Percentiles rank a stretch among this genome's conserved stretches.
phyloP scores from a whole-genome alignment of 2,888 invertebrate species.

The Zygothrica quintamaculata region DNA sequence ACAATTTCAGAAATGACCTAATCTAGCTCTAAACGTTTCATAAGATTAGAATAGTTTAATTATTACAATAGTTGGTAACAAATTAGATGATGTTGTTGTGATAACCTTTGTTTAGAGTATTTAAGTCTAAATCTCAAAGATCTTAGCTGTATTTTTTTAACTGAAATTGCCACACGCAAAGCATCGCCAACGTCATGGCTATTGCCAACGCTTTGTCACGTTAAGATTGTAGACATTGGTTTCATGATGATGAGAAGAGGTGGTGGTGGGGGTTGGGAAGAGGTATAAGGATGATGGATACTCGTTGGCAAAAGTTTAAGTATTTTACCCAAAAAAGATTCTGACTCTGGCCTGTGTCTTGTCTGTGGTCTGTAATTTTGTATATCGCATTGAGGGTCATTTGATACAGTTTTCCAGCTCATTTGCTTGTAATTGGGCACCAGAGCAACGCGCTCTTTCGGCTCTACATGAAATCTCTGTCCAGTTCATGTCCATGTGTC shows the following conservation, averaged over 20 bases:
- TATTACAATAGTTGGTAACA: too few species aligned
- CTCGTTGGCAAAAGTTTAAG: slow-evolving; percentile 17
- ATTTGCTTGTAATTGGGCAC: slow-evolving; percentile 85
- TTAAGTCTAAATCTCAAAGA: slow-evolving; percentile 24
- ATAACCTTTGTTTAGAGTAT: slow-evolving; percentile 33
- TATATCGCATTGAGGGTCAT: slow-evolving; percentile 82
- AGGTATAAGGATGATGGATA: not conserved
- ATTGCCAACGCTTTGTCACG: slow-evolving; percentile 84
- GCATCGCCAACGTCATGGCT: too few species aligned
- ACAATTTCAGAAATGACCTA: too few species aligned
- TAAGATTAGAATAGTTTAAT: too few species aligned
- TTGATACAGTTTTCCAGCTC: slow-evolving; percentile 85
- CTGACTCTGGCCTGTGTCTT: slow-evolving; percentile 29
- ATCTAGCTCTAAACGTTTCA: too few species aligned
- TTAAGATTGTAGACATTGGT: slow-evolving; percentile 47
- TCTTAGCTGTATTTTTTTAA: slow-evolving; percentile 62
- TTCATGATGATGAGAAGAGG: not conserved
- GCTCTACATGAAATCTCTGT: slow-evolving; percentile 60
- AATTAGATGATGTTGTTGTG: not conserved
- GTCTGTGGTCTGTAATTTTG: slow-evolving; percentile 71
- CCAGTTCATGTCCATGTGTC: slow-evolving; percentile 23
- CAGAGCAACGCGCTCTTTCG: slow-evolving; percentile 73
- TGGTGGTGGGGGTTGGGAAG: not conserved
- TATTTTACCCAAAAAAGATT: slow-evolving; percentile 63
- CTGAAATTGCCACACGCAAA: slow-evolving; percentile 85